phyloP scores from a whole-genome alignment of 1,140 invertebrate genomes.

The Protaetia brevitarsis region DNA sequence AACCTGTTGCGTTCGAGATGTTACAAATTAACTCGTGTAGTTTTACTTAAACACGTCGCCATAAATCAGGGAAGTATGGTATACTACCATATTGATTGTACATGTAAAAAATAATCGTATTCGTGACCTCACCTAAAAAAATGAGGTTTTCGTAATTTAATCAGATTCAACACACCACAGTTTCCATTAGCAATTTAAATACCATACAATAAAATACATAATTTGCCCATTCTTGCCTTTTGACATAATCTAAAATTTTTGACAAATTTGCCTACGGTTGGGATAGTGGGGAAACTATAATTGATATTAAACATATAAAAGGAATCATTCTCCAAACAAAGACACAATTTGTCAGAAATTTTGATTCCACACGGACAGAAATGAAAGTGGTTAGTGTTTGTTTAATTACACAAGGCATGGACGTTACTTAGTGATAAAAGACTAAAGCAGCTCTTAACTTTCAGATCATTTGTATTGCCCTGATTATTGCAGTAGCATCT shows the following conservation, averaged over 20 bases:
- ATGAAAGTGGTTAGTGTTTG: constrained; percentile 11
- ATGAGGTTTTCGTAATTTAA: constrained; percentile 13
- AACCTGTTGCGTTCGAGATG: background rate
- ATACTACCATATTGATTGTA: no score
- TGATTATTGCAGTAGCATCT: background rate
- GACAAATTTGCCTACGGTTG: constrained; percentile 7
- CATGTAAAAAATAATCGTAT: constrained; percentile 5
- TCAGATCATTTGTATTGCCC: background rate
- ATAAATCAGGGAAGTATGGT: constrained; percentile 2
- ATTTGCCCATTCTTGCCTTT: constrained; percentile 16
- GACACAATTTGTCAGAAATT: constrained; percentile 9
- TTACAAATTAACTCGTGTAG: background rate
- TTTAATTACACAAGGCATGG: background rate
- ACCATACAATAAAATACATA: constrained; percentile 2
- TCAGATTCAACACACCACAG: background rate
- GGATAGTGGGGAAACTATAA: constrained; percentile 8
- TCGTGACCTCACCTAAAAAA: constrained; percentile 17
- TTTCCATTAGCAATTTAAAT: constrained; percentile 15
- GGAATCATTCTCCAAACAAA: background rate
- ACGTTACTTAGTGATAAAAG: background rate
- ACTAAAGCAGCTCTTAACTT: background rate
- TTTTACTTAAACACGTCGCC: background rate
- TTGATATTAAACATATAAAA: background rate
- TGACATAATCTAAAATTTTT: constrained; percentile 11
- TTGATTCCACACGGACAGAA: background rate